Evolutionary conservation across 2,888 invertebrate species (phyloP), one percentile per base, ranked within the genome.

Genomic region (Dryococelus australis): DNA sequence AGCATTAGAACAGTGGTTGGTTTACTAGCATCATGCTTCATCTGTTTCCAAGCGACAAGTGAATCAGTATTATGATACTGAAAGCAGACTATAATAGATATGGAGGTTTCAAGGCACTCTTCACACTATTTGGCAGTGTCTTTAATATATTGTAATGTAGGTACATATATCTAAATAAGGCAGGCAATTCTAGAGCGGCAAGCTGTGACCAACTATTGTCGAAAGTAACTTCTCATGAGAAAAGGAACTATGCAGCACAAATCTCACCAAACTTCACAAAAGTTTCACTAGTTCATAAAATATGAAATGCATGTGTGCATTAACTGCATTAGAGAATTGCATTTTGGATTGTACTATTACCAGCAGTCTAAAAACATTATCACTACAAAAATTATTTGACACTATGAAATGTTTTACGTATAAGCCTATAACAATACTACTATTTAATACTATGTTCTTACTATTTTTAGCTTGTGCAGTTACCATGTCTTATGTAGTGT

Each of bases 51-150:
- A 65, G 65, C 65, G 6, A 65, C 65, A 65, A 24, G n/a, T 65
- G 65, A 65, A 24, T 24, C 8, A 3, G 65, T 65, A 20, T 51
- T 16, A 2, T 3, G 65, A 65, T 65, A 65, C 65, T 16, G n/a
- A n/a, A 24, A 24, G 65, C 65, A 24, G n/a, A 24, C 65, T 65
- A 65, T 24, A 65, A 65, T 47, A 83, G 83, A 81, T 51, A 81
- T 86, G 83, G 86, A 86, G 27, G 80, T 81, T 85, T 78, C 79
- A 88, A 88, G 88, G 88, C 88, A 88, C 88, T 88, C 87, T 81
- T 78, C 65, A 83, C 84, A 86, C 88, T 86, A 87, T 88, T 35
- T 86, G 87, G 87, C 88, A 88, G 88, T 88, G 87, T 87, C 24
- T 85, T 85, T 85, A 65, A 28, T 84, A 65, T 65, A n/a, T 65